Conservation (phyloP, 1,140 invertebrate genomes). For the Drosophila lowei region DNA sequence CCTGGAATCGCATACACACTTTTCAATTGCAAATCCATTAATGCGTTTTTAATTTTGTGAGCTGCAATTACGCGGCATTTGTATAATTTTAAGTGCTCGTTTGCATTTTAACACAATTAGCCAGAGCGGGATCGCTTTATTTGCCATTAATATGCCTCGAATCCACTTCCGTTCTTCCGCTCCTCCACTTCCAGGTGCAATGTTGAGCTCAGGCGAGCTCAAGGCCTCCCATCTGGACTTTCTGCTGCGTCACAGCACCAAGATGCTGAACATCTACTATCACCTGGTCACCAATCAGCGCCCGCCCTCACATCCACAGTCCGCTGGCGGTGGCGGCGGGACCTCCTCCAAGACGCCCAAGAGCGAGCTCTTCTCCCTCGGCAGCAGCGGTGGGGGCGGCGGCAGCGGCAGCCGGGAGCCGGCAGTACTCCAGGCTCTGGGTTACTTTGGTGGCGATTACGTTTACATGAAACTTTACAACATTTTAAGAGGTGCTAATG, state of each 20-base stretch:
- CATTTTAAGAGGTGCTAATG: slow-evolving; percentile 88
- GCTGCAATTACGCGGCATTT: slow-evolving; percentile 62
- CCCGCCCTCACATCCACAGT: slow-evolving; percentile 24
- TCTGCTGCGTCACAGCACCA: slow-evolving; percentile 86
- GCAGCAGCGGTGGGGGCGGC: slow-evolving; percentile 33
- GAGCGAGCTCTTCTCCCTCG: slow-evolving; percentile 83
- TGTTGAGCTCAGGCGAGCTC: slow-evolving; percentile 48
- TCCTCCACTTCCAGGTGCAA: slow-evolving; percentile 44
- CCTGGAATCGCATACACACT: slow-evolving; percentile 24
- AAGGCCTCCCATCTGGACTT: slow-evolving; percentile 56
- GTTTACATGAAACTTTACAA: slow-evolving; percentile 91
- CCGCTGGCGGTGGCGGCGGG: slow-evolving; percentile 28
- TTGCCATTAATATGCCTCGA: slow-evolving; percentile 65
- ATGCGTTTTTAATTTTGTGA: slow-evolving; percentile 70
- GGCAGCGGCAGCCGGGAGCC: slow-evolving; percentile 38
- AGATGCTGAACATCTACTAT: slow-evolving; percentile 89
- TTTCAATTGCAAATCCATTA: slow-evolving; percentile 64
- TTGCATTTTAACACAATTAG: slow-evolving; percentile 70
- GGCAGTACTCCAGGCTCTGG: slow-evolving; percentile 82
- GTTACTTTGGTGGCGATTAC: slow-evolving; percentile 86
- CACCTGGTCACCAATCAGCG: slow-evolving; percentile 88
- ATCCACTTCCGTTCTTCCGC: neutral
- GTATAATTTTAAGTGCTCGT: slow-evolving; percentile 63
- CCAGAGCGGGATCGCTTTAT: slow-evolving; percentile 54
- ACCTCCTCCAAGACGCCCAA: slow-evolving; percentile 83